Evolutionary conservation across 1,140 invertebrate genomes (phyloP).

Genomic region (Nasonia vitripennis): DNA sequence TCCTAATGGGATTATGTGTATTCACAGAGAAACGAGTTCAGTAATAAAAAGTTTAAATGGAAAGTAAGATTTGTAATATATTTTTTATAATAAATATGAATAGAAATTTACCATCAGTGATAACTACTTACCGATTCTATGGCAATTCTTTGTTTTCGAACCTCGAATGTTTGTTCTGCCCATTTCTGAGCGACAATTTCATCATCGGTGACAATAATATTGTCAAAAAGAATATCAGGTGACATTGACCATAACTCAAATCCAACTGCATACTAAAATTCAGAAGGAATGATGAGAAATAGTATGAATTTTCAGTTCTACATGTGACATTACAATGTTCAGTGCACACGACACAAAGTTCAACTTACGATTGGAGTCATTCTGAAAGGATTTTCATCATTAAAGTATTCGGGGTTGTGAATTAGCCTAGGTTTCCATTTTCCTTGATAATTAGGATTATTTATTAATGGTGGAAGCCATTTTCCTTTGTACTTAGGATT

Average conservation of each 20-base stretch:
- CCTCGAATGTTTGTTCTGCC: slow-evolving; percentile 88
- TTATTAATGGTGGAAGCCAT: slow-evolving; percentile 92
- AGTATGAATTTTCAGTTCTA: too few relatives aligned
- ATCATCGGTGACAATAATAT: slow-evolving; percentile 94
- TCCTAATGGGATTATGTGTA: slow-evolving; percentile 72
- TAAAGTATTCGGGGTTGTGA: slow-evolving; percentile 94
- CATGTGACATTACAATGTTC: background rate
- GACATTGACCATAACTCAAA: slow-evolving; percentile 99
- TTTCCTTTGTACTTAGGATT: slow-evolving; percentile 96
- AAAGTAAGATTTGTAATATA: background rate
- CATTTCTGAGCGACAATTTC: slow-evolving; percentile 86
- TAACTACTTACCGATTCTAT: slow-evolving; percentile 83
- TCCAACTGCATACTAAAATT: slow-evolving; percentile 89
- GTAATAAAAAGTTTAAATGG: background rate
- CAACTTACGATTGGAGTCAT: slow-evolving; percentile 94
- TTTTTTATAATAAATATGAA: background rate
- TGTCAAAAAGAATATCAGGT: slow-evolving; percentile 95
- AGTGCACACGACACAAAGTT: slow-evolving; percentile 9
- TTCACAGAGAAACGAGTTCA: slow-evolving; percentile 27
- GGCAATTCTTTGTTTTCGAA: slow-evolving; percentile 88
- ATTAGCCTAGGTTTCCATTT: slow-evolving; percentile 94
- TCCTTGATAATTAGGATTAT: slow-evolving; percentile 96
- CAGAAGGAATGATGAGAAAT: slow-evolving; percentile 24
- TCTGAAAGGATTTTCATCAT: slow-evolving; percentile 92
- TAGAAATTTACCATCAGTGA: background rate